These are phyloP conservation scores for Scomberomorus guttatus DNA, from an alignment of 2,797 vertebrate genomes.

Conservation along the genomic window DNA sequence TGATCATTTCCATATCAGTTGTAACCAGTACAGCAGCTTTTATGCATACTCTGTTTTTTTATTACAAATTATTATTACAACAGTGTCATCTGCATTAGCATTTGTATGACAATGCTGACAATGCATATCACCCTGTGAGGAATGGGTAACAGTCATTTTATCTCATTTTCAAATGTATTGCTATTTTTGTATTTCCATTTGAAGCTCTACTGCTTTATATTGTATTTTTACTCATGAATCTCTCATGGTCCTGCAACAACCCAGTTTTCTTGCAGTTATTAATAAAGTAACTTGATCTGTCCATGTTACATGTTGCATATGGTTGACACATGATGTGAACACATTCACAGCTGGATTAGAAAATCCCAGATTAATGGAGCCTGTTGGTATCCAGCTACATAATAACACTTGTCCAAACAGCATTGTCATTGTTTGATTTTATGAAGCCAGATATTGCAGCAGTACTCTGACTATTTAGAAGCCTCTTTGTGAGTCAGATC, in stretches of 20 bases:
- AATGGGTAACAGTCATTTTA: too few species aligned
- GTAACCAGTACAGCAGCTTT: too few species aligned
- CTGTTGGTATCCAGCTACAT: background rate
- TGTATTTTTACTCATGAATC: background rate
- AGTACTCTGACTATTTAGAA: slow-evolving; percentile 1
- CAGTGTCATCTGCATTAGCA: too few species aligned
- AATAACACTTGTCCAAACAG: background rate
- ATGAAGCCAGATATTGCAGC: background rate
- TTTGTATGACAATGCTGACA: too few species aligned
- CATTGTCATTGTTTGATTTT: background rate
- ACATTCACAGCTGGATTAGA: background rate
- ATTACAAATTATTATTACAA: too few species aligned
- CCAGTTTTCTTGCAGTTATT: background rate
- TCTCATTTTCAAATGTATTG: too few species aligned
- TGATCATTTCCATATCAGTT: too few species aligned
- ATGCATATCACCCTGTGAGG: too few species aligned
- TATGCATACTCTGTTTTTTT: too few species aligned
- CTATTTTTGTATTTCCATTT: too few species aligned
- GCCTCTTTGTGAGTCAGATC: slow-evolving; percentile 42
- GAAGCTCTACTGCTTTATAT: background rate
- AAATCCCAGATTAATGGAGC: background rate
- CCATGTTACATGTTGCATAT: background rate
- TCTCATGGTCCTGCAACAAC: background rate
- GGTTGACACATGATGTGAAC: background rate
- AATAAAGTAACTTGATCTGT: background rate